These are phyloP conservation scores for Petromus typicus DNA, from an alignment of 2,113 vertebrate species.

Conservation along the genomic window DNA sequence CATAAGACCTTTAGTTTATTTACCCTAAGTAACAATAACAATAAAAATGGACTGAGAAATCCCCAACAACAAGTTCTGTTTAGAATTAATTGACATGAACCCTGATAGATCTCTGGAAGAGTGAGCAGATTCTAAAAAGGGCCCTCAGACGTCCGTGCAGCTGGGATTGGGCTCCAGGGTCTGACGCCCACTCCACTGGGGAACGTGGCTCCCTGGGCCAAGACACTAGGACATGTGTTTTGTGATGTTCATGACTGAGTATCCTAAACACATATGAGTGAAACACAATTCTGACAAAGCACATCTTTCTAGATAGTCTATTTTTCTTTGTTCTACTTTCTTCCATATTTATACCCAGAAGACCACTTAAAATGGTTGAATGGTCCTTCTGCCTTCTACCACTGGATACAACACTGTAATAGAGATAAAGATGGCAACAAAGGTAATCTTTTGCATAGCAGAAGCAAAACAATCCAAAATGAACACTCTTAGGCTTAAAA, in stretches of 20 bases:
- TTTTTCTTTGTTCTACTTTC: slow-evolving; percentile 21
- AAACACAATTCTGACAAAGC: slow-evolving; percentile 38
- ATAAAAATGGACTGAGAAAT: slow-evolving; percentile 52
- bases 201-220: background rate
- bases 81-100: slow-evolving; percentile 73
- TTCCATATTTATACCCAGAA: slow-evolving; percentile 22
- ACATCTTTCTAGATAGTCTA: slow-evolving; percentile 10
- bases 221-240: slow-evolving; percentile 63
- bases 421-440: background rate
- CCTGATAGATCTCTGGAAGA: slow-evolving; percentile 65
- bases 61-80: slow-evolving; percentile 57
- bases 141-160: slow-evolving; percentile 59
- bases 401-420: background rate
- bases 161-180: slow-evolving; percentile 37
- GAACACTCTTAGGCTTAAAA: slow-evolving; percentile 2
- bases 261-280: slow-evolving; percentile 37
- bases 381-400: background rate
- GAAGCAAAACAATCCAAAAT: background rate
- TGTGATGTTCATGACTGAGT: slow-evolving; percentile 54
- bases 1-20: slow-evolving; percentile 62
- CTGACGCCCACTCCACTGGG: background rate
- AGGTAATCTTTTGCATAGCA: background rate
- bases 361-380: background rate
- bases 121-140: slow-evolving; percentile 68
- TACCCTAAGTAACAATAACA: background rate